These are phyloP conservation scores for Cepaea nemoralis DNA, from an alignment of 1,140 invertebrate genomes.

Conservation along the genomic window DNA sequence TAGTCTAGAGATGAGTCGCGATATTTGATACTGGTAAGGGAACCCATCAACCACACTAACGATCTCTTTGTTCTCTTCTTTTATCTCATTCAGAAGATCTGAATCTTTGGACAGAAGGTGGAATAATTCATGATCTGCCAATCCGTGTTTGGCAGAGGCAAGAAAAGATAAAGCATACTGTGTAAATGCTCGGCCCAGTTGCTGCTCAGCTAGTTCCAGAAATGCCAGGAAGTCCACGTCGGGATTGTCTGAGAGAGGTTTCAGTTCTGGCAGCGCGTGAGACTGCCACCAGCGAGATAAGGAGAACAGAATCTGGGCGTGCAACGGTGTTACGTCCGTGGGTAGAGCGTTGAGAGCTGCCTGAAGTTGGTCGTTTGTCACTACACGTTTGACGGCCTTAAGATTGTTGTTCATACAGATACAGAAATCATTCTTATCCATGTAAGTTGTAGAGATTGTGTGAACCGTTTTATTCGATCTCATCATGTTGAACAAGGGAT, in stretches of 20 bases:
- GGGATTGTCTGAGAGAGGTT: slow-evolving; percentile 23
- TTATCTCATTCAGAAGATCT: slow-evolving; percentile 43
- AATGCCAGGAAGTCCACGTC: slow-evolving; percentile 38
- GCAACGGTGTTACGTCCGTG: slow-evolving; percentile 31
- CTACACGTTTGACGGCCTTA: not conserved
- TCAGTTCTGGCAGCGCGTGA: slow-evolving; percentile 37
- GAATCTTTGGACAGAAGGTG: slow-evolving; percentile 43
- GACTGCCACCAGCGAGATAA: slow-evolving; percentile 44
- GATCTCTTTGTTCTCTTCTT: slow-evolving; percentile 37
- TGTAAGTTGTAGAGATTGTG: not conserved
- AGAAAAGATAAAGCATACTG: slow-evolving; percentile 45
- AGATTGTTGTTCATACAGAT: slow-evolving; percentile 25
- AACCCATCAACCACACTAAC: slow-evolving; percentile 49
- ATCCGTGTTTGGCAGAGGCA: slow-evolving; percentile 41
- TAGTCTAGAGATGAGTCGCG: slow-evolving; percentile 37
- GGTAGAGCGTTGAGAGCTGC: slow-evolving; percentile 34
- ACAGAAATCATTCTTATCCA: not conserved
- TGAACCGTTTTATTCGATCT: slow-evolving; percentile 19
- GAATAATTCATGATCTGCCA: slow-evolving; percentile 45
- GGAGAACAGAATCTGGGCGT: slow-evolving; percentile 18
- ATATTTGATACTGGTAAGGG: slow-evolving; percentile 47
- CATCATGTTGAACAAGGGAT: slow-evolving; percentile 28
- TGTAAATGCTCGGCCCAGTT: slow-evolving; percentile 43
- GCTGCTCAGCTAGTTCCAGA: slow-evolving; percentile 37
- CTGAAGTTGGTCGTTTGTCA: slow-evolving; percentile 41